These are phyloP conservation scores for Drosophila pectinifera DNA, from an alignment of 1,140 invertebrate genomes.

Conservation along the genomic window DNA sequence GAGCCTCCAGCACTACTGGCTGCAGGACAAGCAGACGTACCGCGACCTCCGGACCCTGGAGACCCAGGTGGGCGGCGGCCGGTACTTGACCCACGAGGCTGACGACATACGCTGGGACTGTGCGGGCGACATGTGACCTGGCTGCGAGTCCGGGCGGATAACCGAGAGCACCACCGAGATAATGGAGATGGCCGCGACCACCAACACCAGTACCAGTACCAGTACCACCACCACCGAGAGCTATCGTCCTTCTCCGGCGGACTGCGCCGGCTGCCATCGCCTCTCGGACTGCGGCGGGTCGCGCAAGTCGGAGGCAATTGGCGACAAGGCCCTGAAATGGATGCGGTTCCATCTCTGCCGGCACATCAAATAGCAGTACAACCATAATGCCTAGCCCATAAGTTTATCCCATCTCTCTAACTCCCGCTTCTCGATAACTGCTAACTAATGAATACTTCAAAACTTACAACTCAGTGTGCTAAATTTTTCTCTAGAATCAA, in stretches of 20 bases:
- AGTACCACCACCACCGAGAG: conserved; percentile 38
- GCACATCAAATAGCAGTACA: conserved; percentile 75
- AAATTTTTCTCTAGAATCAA: conserved; percentile 75
- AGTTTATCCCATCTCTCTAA: conserved; percentile 43
- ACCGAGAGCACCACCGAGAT: conserved; percentile 15
- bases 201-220: not conserved
- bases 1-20: conserved; percentile 96
- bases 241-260: conserved; percentile 54
- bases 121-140: conserved; percentile 85
- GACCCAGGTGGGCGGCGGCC: conserved; percentile 89
- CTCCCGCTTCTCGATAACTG: conserved; percentile 26
- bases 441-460: conserved; percentile 11
- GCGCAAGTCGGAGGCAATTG: conserved; percentile 79
- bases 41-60: conserved; percentile 96
- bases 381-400: conserved; percentile 32
- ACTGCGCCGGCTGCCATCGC: conserved; percentile 72
- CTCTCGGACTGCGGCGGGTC: conserved; percentile 57
- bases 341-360: conserved; percentile 82
- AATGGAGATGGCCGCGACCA: conserved; percentile 1
- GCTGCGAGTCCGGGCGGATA: conserved; percentile 6
- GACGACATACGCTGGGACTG: conserved; percentile 96
- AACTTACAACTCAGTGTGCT: conserved; percentile 63
- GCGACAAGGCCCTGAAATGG: conserved; percentile 83
- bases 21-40: conserved; percentile 98
- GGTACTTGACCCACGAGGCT: conserved; percentile 98